Base-by-base conservation (phyloP, 2,888 invertebrate species). In the Conistra vaccinii region DNA sequence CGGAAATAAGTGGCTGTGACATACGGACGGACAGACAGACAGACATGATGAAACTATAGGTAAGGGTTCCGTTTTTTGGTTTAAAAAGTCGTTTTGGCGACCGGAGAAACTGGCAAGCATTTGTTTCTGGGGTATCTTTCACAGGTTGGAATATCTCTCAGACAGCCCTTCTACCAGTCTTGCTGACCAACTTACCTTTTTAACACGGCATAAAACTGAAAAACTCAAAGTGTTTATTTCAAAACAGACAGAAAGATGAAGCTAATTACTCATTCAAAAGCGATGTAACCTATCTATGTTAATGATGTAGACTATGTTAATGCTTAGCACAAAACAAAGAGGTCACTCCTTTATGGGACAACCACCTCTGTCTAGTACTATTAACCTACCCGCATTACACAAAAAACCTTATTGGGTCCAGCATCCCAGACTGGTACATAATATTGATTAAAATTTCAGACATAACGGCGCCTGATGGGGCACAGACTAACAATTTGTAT, bases 381-480 rank as follows among this genome's bases (percentile, higher is more conserved):
- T 55, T 55, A 26, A 23, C 17, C 39, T 55, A 29, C 35, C n/a
- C 14, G 39, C 20, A 55, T 26, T 14, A 57, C 6, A 32, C 14
- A 76, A 73, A 60, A 65, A 70, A 35, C 10, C 39, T 45, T 10
- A 48, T 55, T 39, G 32, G 32, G 3, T 42, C 66, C 62, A 73
- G 51, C 35, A 69, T 45, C 66, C 53, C 66, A 69, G 78, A 55
- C 68, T 51, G 63, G 55, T 45, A 69, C 58, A 53, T 62, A 32
- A 12, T 86, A 91, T 91, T 90, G 91, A 91, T 91, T 88, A 66
- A 78, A 88, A 76, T 85, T 86, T 79, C 87, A 91, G 91, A 90
- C 91, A 79, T 81, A 66, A 80, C 83, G 91, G 78, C 92, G 91
- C 91, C 91, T 76, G n/a, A 66, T 66, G 68, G 9, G 14, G 14